phyloP scores from a whole-genome alignment of 2,888 invertebrate genomes.

The Rhopalosiphum nymphaeae region DNA sequence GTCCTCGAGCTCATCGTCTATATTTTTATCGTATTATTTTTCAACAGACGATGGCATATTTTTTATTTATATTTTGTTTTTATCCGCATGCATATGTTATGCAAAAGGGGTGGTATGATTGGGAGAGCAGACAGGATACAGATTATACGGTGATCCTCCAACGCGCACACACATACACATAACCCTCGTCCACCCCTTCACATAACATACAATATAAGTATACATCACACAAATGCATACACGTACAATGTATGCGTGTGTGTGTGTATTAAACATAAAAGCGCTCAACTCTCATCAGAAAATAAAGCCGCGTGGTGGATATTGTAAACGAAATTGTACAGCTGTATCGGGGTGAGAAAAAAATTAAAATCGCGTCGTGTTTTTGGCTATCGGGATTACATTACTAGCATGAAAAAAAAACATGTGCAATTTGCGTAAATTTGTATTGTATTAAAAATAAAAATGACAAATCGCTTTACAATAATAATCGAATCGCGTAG shows the following conservation, averaged over 20 bases:
- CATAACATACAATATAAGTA: not conserved
- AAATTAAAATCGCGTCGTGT: slow-evolving; percentile 30
- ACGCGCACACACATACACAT: not conserved
- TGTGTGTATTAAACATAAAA: slow-evolving; percentile 16
- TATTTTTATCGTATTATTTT: slow-evolving; percentile 61
- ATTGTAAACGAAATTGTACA: slow-evolving; percentile 3
- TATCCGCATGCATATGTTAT: not conserved
- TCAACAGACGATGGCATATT: slow-evolving; percentile 55
- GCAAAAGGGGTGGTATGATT: not conserved
- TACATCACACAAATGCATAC: not conserved
- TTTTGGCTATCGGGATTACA: slow-evolving; percentile 17
- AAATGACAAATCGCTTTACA: slow-evolving; percentile 23
- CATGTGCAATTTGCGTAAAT: not conserved
- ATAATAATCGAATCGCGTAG: not conserved
- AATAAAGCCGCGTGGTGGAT: slow-evolving; percentile 11
- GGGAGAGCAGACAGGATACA: slow-evolving; percentile 41
- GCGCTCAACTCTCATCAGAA: slow-evolving; percentile 43
- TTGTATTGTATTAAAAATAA: not conserved
- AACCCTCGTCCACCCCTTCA: not conserved
- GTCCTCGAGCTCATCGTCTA: slow-evolving; percentile 34
- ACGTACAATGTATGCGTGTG: not conserved
- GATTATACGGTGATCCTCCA: slow-evolving; percentile 49
- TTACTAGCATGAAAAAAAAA: not conserved
- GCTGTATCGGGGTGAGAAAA: slow-evolving; percentile 21
- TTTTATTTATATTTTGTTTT: slow-evolving; percentile 25